These are phyloP conservation scores for Idaea dimidiata DNA, from an alignment of 2,888 invertebrate species.

Conservation along the genomic window DNA sequence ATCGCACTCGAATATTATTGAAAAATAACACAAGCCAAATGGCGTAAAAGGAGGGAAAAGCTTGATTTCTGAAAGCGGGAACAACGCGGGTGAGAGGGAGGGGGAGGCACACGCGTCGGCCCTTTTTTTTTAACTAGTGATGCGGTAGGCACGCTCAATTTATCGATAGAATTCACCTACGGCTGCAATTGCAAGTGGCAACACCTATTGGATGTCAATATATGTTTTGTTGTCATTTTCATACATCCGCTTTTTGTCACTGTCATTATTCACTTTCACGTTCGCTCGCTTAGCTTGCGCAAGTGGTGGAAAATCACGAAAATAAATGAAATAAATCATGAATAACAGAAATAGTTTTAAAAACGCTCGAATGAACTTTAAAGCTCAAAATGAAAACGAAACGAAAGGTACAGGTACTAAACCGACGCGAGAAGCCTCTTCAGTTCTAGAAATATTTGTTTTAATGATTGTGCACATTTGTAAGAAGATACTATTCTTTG, in stretches of 20 bases:
- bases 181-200: not conserved
- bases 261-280: not conserved
- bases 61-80: constrained; percentile 2
- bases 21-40: not conserved
- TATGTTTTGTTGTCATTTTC: not conserved
- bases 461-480: constrained; percentile 93
- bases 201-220: not conserved
- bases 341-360: constrained; percentile 61
- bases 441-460: constrained; percentile 89
- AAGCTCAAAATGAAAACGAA: constrained; percentile 68
- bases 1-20: not conserved
- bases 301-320: constrained; percentile 11
- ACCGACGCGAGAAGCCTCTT: constrained; percentile 91
- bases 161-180: not conserved
- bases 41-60: constrained; percentile 32
- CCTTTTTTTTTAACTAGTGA: not conserved
- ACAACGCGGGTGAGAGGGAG: not conserved
- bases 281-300: not conserved
- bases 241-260: not conserved
- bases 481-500: constrained; percentile 92
- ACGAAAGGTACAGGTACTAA: constrained; percentile 84
- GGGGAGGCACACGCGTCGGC: not conserved
- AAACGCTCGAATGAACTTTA: constrained; percentile 70
- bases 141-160: not conserved
- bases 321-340: constrained; percentile 50